These are phyloP conservation scores for Ceyx margarethae DNA, from an alignment of 2,113 vertebrate species.

Conservation along the genomic window DNA sequence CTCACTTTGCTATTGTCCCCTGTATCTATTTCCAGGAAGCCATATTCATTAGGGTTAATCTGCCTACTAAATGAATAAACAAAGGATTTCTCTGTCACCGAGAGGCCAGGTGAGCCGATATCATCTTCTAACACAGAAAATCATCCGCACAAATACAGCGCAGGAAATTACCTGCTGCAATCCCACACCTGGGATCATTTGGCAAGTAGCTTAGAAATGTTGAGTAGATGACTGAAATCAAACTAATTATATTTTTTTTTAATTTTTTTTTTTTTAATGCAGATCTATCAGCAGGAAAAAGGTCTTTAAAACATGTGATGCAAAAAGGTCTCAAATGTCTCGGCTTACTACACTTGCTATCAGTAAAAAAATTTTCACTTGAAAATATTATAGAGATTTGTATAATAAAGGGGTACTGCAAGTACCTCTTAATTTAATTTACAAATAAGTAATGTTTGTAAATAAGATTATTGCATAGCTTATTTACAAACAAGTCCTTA, in stretches of 20 bases:
- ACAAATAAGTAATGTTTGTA: no score
- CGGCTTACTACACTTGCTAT: background rate
- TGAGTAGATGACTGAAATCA: conserved; percentile 65
- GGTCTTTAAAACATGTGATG: background rate
- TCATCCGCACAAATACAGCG: conserved; percentile 77
- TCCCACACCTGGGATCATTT: conserved; percentile 85
- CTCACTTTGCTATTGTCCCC: conserved; percentile 78
- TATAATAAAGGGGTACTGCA: background rate
- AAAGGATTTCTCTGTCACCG: conserved; percentile 92
- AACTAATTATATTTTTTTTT: background rate
- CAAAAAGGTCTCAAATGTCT: background rate
- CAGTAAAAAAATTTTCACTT: background rate
- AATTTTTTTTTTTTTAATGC: background rate
- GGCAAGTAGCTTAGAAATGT: conserved; percentile 65
- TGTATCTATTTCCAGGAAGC: conserved; percentile 89
- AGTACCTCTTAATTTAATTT: no score
- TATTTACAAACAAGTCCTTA: background rate
- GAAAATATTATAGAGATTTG: background rate
- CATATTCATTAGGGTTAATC: conserved; percentile 88
- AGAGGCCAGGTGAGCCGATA: conserved; percentile 92
- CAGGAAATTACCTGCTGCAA: conserved; percentile 94
- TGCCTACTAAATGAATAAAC: conserved; percentile 94
- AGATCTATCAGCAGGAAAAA: background rate
- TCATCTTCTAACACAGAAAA: conserved; percentile 87
- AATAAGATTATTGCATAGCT: no score